Conservation (phyloP, 1,140 invertebrate species). For the Leptestheria dahalacensis region DNA sequence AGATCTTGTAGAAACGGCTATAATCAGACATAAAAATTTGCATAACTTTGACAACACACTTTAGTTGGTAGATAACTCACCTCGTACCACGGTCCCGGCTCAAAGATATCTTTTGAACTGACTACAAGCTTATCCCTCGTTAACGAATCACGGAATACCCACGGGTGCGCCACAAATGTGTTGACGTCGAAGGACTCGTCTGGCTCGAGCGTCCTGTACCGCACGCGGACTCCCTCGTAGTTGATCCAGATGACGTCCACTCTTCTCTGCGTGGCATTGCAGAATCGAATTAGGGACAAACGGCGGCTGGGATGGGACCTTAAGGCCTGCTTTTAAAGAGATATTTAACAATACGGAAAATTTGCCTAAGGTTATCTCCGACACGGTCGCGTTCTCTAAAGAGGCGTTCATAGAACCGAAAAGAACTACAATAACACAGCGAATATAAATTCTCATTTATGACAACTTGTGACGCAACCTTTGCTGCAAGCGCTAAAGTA, state of each 20-base stretch:
- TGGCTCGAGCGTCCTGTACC: slow-evolving; percentile 37
- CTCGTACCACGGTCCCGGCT: slow-evolving; percentile 14
- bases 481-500: no score
- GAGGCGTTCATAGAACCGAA: no score
- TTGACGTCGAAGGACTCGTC: slow-evolving; percentile 41
- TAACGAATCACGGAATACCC: slow-evolving; percentile 47
- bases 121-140: slow-evolving; percentile 38
- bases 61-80: neutral
- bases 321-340: neutral
- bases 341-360: neutral
- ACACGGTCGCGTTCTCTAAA: no score
- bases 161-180: slow-evolving; percentile 54
- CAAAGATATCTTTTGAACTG: slow-evolving; percentile 27
- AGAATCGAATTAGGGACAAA: slow-evolving; percentile 45
- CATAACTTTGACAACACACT: no score
- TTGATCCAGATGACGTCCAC: slow-evolving; percentile 59
- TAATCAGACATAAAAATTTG: neutral
- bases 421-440: no score
- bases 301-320: slow-evolving; percentile 1
- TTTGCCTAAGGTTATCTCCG: no score
- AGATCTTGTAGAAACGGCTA: slow-evolving; percentile 9
- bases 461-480: no score
- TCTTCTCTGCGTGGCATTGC: slow-evolving; percentile 42
- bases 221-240: slow-evolving; percentile 41
- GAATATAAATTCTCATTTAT: no score